Percentiles rank a stretch among this genome's conserved stretches.
Evolutionary conservation across 2,113 vertebrate species (phyloP).

Genomic region (Elaphurus davidianus): DNA sequence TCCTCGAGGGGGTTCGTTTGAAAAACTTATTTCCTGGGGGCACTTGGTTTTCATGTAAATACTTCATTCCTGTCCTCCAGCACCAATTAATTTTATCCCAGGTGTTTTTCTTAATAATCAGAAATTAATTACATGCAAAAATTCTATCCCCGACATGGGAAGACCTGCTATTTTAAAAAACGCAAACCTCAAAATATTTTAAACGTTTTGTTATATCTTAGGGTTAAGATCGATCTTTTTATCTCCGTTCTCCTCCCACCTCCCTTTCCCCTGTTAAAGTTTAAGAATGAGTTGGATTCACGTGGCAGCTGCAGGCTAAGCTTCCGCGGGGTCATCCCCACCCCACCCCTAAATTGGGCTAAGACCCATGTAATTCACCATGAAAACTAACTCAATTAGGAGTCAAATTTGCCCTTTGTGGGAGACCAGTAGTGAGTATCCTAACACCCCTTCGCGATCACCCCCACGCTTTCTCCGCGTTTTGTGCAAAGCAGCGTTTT

Average conservation of each 20-base stretch:
- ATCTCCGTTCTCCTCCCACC: not conserved
- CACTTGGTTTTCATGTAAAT: not conserved
- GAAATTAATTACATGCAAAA: not conserved
- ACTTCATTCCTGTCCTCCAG: not conserved
- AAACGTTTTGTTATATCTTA: not conserved
- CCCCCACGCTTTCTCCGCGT: not conserved
- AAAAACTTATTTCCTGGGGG: not conserved
- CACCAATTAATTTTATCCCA: not conserved
- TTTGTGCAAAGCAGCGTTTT: not conserved
- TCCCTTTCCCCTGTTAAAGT: not conserved
- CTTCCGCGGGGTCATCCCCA: not conserved
- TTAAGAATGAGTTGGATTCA: no score
- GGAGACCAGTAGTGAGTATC: not conserved
- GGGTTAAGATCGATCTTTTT: not conserved
- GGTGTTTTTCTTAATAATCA: not conserved
- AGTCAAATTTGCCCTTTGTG: not conserved
- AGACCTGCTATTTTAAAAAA: not conserved
- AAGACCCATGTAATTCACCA: slow-evolving; percentile 31
- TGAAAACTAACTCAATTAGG: slow-evolving; percentile 52
- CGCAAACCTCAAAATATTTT: not conserved
- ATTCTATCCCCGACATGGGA: not conserved
- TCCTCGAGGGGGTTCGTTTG: rapidly evolving
- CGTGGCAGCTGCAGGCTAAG: not conserved
- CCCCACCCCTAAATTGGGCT: not conserved
- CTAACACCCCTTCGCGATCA: not conserved